Percentiles rank a stretch among this genome's conserved stretches.
These are phyloP conservation scores for Phymanthus crucifer DNA, from an alignment of 92 coral and sea anemone species.

Conservation along the genomic window DNA sequence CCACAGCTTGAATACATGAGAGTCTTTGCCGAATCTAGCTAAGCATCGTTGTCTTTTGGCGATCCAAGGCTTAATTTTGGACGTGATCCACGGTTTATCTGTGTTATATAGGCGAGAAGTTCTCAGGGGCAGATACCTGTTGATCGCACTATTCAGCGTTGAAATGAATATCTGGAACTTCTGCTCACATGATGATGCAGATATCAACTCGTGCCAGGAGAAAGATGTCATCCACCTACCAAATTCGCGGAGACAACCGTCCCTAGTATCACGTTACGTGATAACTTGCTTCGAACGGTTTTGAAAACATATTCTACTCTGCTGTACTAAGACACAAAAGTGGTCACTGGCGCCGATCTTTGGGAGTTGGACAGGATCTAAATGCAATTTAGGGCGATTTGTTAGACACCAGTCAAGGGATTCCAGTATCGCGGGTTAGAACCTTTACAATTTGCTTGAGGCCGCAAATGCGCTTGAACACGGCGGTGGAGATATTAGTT, in stretches of 20 bases:
- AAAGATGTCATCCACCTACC: slow-evolving; percentile 43
- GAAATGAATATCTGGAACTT: slow-evolving; percentile 26
- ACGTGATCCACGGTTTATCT: slow-evolving; percentile 63
- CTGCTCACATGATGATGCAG: slow-evolving; percentile 19
- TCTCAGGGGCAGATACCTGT: slow-evolving; percentile 38
- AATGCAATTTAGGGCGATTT: too few species aligned
- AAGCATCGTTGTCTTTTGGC: slow-evolving; percentile 35
- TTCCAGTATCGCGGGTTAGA: too few species aligned
- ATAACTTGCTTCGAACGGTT: slow-evolving; percentile 17
- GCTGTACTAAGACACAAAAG: slow-evolving; percentile 37
- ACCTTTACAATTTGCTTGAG: too few species aligned
- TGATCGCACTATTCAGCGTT: slow-evolving; percentile 28
- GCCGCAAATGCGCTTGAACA: too few species aligned
- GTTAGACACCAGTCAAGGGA: too few species aligned
- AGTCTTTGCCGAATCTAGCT: slow-evolving; percentile 47
- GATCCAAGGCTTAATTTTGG: slow-evolving; percentile 35
- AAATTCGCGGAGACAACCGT: slow-evolving; percentile 29
- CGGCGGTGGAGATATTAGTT: too few species aligned
- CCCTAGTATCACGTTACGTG: slow-evolving; percentile 30
- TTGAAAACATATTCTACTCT: background rate
- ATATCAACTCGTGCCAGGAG: slow-evolving; percentile 15
- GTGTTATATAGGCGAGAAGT: slow-evolving; percentile 30
- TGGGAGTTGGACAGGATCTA: too few species aligned
- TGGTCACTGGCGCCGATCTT: slow-evolving; percentile 54
- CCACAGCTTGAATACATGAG: slow-evolving; percentile 31